Evolutionary conservation across 2,113 vertebrate genomes (phyloP), one percentile per base, ranked within the genome.

Genomic region (Oxyura jamaicensis): DNA sequence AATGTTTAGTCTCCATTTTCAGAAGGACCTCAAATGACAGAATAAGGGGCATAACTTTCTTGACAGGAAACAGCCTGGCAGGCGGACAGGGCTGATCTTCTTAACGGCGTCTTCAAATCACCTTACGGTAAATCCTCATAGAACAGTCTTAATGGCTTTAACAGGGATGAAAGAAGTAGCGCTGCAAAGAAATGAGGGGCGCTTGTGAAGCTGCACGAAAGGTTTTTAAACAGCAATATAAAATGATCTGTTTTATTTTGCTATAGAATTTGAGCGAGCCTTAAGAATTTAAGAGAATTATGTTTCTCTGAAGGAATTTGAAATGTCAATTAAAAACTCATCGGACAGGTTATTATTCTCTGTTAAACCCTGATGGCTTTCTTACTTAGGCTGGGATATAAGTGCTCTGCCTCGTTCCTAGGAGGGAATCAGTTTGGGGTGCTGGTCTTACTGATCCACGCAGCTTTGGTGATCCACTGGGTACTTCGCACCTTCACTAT

Each of bases 81-180:
- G 83, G 73, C 94, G 90, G 53, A 68, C 60, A 53, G 29, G 25
- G 36, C 56, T 95, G 79, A 94, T 96, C 93, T 93, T 76, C 93
- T 91, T 95, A 94, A 81, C 60, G 66, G 76, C 3, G 3, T 96
- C 90, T 97, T 94, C 83, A 72, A 96, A 94, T 90, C 46, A 0
- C 76, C 48, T 90, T 96, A 93, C 90, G 83, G 72, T 33, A 95
- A 94, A 90, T 90, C 92, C 68, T 91, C 48, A 68, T 6, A 60
- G 90, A 88, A 94, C 29, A 65, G 68, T 48, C 56, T 94, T 82
- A 86, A 1, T 83, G 48, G 73, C 86, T 96, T 75, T 88, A 90
- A 84, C 31, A 79, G 69, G 76, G 79, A 91, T 94, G 90, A 91
- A 81, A 93, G 92, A 75, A 95, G 68, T n/a, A 92, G 91, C 6